Base-by-base conservation (phyloP, 2,113 vertebrate genomes). In the Etheostoma cragini region DNA sequence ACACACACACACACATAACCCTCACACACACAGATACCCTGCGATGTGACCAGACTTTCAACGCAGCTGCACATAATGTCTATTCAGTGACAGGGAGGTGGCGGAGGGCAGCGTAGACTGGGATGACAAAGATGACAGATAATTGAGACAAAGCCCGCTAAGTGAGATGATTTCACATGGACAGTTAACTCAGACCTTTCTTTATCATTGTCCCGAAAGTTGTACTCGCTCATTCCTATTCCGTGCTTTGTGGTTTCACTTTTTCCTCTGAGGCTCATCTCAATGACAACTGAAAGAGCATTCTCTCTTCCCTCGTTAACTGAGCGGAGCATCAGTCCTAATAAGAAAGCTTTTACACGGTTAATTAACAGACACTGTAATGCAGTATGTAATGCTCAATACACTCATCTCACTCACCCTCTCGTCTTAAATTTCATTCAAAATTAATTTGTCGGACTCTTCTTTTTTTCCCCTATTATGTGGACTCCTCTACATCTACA, bases 11-110 rank as follows among this genome's bases (percentile, higher is more conserved):
- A 83, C 87, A 72, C 80, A 33, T 76, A 16, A 30, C 79, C 73
- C 81, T 80, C 83, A 76, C 88, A 85, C 83, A 89, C 83, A 89
- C 83, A 82, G 82, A 84, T 80, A 67, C 78, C 54, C 90, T 42
- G 76, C 61, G 90, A 94, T 93, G 94, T 94, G 94, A 94, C 93
- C 85, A 72, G 95, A 95, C 92, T 95, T 83, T 87, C 76, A 94
- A 96, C 77, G 60, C 78, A 33, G 87, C 83, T 53, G 82, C 89
- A 93, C 93, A 95, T 93, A 93, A 92, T 90, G 89, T 87, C 92
- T 90, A 91, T 95, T 95, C 94, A 95, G 83, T 69, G 83, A 73
- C 73, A 42, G 82, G 72, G 81, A 75, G 74, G 79, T 68, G 82
- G 85, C 35, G 42, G 81, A 71, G 89, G 80, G 84, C 83, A 64